Evolutionary conservation across 2,888 invertebrate species (phyloP), one percentile per base, ranked within the genome.

Genomic region (Anorthoa munda): DNA sequence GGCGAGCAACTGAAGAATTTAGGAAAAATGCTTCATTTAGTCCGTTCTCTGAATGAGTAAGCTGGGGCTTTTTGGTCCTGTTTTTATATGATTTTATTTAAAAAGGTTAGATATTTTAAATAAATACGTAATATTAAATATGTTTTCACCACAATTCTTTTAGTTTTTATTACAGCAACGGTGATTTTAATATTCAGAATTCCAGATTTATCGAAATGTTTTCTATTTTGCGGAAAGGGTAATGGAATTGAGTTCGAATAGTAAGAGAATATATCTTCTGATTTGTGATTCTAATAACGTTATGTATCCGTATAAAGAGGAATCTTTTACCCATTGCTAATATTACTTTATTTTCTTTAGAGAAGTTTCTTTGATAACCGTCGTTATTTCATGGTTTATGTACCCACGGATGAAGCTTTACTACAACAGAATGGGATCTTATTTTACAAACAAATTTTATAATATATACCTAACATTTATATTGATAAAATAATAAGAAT

Each of bases 161-260:
- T 51, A 53, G 9, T 39, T 67, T 59, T 39, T 58, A 39, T 53
- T 59, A 55, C 11, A 65, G 46, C 26, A 55, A 60, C 45, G n/a
- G 31, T 58, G 39, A 58, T 67, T 69, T 70, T 66, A 71, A 75
- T 74, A 74, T 69, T 23, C 26, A 69, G 53, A 72, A 80, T 66
- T 69, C 31, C 26, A 74, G 53, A 77, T 83, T 64, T 71, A 71
- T 66, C 12, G 64, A 66, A 80, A 64, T 76, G 26, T 81, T 72
- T 72, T 55, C 60, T 65, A 72, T 77, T 77, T 77, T 66, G 50
- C 46, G 58, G 31, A 71, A 66, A 75, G 64, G 69, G 81, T 77
- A 84, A 84, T 84, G 66, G 77, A 45, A 77, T 84, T 77, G 84
- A 66, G 39, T 72, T 77, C 59, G 63, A 65, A 67, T 77, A 77